Conservation (phyloP, 2,113 vertebrate genomes). For the Laterallus jamaicensis region DNA sequence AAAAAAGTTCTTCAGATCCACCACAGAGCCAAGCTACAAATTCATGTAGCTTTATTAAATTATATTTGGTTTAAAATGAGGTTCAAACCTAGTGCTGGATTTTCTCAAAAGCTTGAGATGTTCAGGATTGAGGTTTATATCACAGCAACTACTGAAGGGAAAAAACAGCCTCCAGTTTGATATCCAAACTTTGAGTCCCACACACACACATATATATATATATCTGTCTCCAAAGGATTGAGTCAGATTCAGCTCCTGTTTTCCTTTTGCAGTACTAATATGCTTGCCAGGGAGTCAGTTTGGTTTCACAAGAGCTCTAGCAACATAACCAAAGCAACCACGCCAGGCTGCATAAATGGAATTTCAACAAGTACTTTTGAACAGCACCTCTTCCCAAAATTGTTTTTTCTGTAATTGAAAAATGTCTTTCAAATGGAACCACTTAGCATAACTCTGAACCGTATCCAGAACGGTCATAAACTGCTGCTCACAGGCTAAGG, state of each 20-base stretch:
- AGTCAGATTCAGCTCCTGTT: background rate
- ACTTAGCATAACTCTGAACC: slow-evolving; percentile 60
- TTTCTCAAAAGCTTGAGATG: background rate
- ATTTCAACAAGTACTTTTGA: slow-evolving; percentile 62
- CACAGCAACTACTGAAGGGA: slow-evolving; percentile 1
- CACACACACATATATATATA: too few relatives aligned
- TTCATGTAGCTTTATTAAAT: background rate
- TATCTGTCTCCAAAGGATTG: background rate
- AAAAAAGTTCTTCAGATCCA: background rate
- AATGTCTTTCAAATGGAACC: slow-evolving; percentile 67
- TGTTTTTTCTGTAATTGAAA: slow-evolving; percentile 68
- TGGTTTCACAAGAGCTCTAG: slow-evolving; percentile 25
- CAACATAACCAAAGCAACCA: slow-evolving; percentile 49
- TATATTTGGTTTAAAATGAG: background rate
- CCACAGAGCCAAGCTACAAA: slow-evolving; percentile 1
- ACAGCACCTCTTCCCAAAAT: slow-evolving; percentile 63
- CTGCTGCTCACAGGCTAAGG: slow-evolving; percentile 33
- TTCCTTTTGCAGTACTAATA: background rate
- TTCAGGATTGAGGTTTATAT: background rate
- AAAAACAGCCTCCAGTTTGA: background rate
- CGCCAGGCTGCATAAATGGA: slow-evolving; percentile 51
- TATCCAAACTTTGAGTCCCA: background rate
- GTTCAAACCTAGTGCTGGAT: background rate
- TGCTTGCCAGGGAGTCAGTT: background rate
- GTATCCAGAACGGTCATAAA: slow-evolving; percentile 48